Conservation (phyloP, 2,797 vertebrate species). For the Acipenser oxyrinchus region DNA sequence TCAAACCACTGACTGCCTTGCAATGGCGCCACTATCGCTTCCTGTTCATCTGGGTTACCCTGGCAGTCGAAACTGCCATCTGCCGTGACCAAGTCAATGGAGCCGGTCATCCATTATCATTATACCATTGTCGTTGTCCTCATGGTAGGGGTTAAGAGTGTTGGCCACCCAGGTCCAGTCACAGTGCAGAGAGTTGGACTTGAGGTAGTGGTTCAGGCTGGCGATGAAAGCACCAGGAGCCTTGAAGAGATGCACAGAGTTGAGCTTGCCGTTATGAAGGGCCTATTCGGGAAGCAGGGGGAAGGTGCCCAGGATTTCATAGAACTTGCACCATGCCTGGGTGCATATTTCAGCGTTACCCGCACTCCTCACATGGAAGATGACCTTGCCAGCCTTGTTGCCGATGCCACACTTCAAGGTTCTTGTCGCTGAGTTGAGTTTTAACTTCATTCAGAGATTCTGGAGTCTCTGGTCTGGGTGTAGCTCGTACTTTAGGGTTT, state of each 20-base stretch:
- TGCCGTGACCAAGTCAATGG: slow-evolving; percentile 81
- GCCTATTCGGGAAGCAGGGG: slow-evolving; percentile 63
- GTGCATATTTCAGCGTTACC: slow-evolving; percentile 88
- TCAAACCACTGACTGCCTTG: slow-evolving; percentile 78
- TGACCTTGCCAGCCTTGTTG: slow-evolving; percentile 86
- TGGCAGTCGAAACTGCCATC: slow-evolving; percentile 97
- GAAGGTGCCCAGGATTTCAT: slow-evolving; percentile 79
- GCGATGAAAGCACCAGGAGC: slow-evolving; percentile 91
- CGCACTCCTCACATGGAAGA: slow-evolving; percentile 60
- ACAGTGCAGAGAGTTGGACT: slow-evolving; percentile 65
- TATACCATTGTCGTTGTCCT: slow-evolving; percentile 70
- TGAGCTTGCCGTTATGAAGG: slow-evolving; percentile 64
- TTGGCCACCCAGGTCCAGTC: slow-evolving; percentile 89
- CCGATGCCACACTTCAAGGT: slow-evolving; percentile 81
- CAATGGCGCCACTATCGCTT: slow-evolving; percentile 78
- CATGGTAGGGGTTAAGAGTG: slow-evolving; percentile 88
- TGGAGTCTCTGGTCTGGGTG: slow-evolving; percentile 55
- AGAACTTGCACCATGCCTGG: slow-evolving; percentile 94
- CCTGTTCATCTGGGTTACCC: slow-evolving; percentile 91
- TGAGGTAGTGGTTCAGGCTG: slow-evolving; percentile 84
- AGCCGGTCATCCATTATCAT: slow-evolving; percentile 81
- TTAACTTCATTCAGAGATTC: slow-evolving; percentile 80
- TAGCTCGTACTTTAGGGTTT: slow-evolving; percentile 50
- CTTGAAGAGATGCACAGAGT: slow-evolving; percentile 86
- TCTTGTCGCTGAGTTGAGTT: slow-evolving; percentile 85